Conservation (phyloP, 2,888 invertebrate genomes). For the Lasioglossum lativentre region DNA sequence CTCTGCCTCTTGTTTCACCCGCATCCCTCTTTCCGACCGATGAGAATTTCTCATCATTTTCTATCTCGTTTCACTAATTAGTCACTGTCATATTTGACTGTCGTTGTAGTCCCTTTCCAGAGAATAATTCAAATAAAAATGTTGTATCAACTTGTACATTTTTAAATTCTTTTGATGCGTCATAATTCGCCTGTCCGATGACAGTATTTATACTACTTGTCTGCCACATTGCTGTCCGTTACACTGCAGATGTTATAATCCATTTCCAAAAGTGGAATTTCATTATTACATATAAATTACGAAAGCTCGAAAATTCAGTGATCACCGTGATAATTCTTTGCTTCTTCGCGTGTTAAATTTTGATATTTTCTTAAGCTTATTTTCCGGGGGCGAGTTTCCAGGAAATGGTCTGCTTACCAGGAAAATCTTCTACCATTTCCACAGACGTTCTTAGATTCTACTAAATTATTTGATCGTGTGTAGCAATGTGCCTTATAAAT, state of each 20-base stretch:
- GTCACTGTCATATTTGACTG: background rate
- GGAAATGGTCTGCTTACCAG: background rate
- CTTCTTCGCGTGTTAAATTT: background rate
- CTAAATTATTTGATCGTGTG: background rate
- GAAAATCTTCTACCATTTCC: background rate
- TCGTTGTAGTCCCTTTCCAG: background rate
- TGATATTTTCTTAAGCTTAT: background rate
- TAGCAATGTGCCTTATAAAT: background rate
- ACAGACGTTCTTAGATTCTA: background rate
- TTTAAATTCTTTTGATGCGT: background rate
- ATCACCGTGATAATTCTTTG: background rate
- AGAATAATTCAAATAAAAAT: background rate
- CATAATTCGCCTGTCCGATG: background rate
- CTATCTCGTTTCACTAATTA: background rate
- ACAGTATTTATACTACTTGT: background rate
- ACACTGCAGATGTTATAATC: background rate
- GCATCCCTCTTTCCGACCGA: background rate
- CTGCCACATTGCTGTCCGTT: too few species aligned
- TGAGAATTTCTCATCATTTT: background rate
- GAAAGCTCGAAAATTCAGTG: background rate
- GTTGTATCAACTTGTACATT: fast-evolving
- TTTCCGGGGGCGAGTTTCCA: background rate
- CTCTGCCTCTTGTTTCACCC: background rate
- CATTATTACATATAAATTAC: background rate
- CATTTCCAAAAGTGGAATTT: background rate